Evolutionary conservation across 2,888 invertebrate species (phyloP), one percentile per base, ranked within the genome.

Genomic region (Gymnoscelis rufifasciata): DNA sequence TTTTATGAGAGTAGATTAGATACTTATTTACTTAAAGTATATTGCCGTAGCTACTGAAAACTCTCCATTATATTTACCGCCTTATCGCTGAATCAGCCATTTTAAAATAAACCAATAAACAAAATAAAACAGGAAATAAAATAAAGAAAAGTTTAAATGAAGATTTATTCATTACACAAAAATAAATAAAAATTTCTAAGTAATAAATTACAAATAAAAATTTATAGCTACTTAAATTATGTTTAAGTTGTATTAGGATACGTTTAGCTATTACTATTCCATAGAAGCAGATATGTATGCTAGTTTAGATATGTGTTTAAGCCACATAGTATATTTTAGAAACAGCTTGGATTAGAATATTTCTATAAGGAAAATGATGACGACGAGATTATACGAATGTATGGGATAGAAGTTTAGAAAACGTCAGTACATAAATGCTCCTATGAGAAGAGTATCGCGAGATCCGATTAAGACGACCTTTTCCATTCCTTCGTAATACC

Each of bases 271-370:
- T 62, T 59, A 65, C 57, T 63, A 64, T 73, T 74, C 64, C 83
- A 81, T 82, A 84, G 83, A 82, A 83, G 83, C 83, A 83, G 81
- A 84, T 83, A 83, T 83, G 81, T 79, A 70, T 73, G 63, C 63
- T 58, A 59, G 44, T 39, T 49, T 51, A 60, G 71, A 77, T 80
- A 81, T 81, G 78, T 78, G 68, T 62, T 49, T 58, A 58, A 64
- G 57, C 54, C 57, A 57, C 55, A 36, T 24, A 37, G 10, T 3
- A 28, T 36, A 38, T 42, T 24, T 43, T 33, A 19, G 8, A 26
- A 19, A 39, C 35, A 28, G 27, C 1, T 26, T 26, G 23, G 1
- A 24, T 31, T 14, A 31, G 14, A 12, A 10, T 41, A 33, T 26
- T 33, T 14, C 7, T 27, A 33, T 10, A 19, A 10, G 12, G 11